Base-by-base conservation (phyloP, 2,888 invertebrate species). In the Leptopilina myrica region DNA sequence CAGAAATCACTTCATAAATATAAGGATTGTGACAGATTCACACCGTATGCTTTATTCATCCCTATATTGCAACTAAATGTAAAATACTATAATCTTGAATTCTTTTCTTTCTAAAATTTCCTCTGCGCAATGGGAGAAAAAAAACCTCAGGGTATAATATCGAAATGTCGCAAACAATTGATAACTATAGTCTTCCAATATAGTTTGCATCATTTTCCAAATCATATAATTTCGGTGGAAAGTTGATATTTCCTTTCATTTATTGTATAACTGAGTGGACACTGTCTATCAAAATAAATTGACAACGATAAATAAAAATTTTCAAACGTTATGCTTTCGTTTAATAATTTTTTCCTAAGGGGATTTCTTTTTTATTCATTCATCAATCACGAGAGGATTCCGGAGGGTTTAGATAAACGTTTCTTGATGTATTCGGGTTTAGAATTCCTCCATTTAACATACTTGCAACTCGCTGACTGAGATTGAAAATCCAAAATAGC, bases 1-100 rank as follows among this genome's bases (percentile, higher is more conserved):
- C 33, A 40, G 14, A 9, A n/a, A 73, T 73, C 53, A 14, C 56
- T 56, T 14, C 14, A 73, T 73, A 56, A 33, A 62, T 40, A 62
- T 62, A 43, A 43, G 11, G 40, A 73, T 26, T 73, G 33, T 59
- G 56, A 73, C 56, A 73, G 40, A 73, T 59, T 73, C 56, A 59
- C 33, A 33, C 40, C 15, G 33, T 46, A 49, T 40, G 56, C 33
- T 56, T 73, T 56, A 73, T 33, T 56, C 53, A 33, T 40, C 40
- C 40, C 40, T 56, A 49, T 46, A 49, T n/a, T 11, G 26, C 73
- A 53, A 33, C 33, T 8, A 15, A n/a, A 33, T 73, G n/a, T 9
- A 15, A 33, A 73, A 73, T 11, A 59, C 33, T n/a, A 33, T 11
- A 59, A 56, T 56, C 49, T 14, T 5, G 11, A 11, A 9, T 2